These are phyloP conservation scores for Scaptomyza hsui DNA, from an alignment of 1,140 invertebrate genomes.

Conservation along the genomic window DNA sequence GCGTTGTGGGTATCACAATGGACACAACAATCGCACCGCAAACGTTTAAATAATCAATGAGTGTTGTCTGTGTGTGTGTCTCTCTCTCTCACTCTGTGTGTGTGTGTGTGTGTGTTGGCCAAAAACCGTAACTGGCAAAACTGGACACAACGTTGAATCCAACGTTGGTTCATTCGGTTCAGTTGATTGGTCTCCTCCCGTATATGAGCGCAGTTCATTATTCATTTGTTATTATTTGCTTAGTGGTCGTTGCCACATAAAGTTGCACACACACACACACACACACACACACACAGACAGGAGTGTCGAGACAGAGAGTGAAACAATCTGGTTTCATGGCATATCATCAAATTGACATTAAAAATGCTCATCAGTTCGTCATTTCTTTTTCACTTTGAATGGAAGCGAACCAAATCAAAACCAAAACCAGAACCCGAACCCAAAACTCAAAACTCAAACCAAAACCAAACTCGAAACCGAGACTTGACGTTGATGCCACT, in stretches of 20 bases:
- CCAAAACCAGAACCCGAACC: background rate
- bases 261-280: constrained; percentile 18
- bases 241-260: constrained; percentile 24
- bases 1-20: background rate
- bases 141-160: constrained; percentile 26
- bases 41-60: constrained; percentile 63
- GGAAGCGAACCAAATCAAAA: background rate
- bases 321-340: constrained; percentile 13
- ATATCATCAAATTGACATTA: constrained; percentile 42
- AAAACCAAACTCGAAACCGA: background rate
- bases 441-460: background rate
- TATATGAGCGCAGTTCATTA: constrained; percentile 43
- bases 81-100: constrained; percentile 9
- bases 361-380: constrained; percentile 25
- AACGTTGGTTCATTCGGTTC: constrained; percentile 9
- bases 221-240: constrained; percentile 58
- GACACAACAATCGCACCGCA: constrained; percentile 47
- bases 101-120: constrained; percentile 4
- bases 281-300: background rate
- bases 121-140: constrained; percentile 18
- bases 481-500: constrained; percentile 16
- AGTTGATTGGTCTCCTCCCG: constrained; percentile 30
- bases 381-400: constrained; percentile 12
- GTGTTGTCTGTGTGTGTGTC: constrained; percentile 42
- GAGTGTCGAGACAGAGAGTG: background rate